A percentile compares a stretch with the other conserved stretches of the same genome.
phyloP scores from a whole-genome alignment of 2,797 vertebrate genomes.

The Xenops minutus region DNA sequence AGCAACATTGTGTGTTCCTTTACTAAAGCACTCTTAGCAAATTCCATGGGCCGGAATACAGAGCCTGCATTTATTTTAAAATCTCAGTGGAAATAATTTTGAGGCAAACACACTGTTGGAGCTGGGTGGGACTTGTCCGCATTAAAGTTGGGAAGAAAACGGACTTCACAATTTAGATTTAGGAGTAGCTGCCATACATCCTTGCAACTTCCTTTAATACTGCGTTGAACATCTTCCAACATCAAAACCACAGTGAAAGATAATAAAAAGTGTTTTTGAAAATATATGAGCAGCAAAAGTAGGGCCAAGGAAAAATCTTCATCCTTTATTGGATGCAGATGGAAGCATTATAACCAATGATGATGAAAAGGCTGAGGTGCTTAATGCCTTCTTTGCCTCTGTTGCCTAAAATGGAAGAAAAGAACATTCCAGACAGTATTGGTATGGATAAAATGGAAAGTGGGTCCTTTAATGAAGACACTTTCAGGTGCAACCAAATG shows the following conservation, averaged over 20 bases:
- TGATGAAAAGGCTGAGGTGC: background rate
- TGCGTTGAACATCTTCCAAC: background rate
- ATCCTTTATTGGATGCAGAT: background rate
- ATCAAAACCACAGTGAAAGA: background rate
- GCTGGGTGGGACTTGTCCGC: fast-evolving
- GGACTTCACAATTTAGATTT: background rate
- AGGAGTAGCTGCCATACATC: background rate
- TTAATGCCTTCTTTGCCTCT: background rate
- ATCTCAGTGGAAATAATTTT: background rate
- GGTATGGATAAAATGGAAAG: too few relatives aligned
- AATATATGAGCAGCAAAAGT: background rate
- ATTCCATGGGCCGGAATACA: background rate
- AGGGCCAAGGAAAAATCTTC: background rate
- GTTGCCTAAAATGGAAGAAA: too few relatives aligned
- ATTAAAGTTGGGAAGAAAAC: background rate
- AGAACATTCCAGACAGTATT: too few relatives aligned
- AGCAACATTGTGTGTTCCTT: background rate
- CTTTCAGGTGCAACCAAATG: too few relatives aligned
- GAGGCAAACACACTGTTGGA: background rate
- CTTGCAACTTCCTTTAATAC: background rate
- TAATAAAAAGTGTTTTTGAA: background rate
- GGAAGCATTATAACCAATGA: background rate
- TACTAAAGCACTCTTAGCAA: background rate
- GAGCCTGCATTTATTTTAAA: background rate
- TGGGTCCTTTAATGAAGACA: too few relatives aligned